Evolutionary conservation across 2,888 invertebrate genomes (phyloP), one percentile per base, ranked within the genome.

Genomic region (Netelia melanura): DNA sequence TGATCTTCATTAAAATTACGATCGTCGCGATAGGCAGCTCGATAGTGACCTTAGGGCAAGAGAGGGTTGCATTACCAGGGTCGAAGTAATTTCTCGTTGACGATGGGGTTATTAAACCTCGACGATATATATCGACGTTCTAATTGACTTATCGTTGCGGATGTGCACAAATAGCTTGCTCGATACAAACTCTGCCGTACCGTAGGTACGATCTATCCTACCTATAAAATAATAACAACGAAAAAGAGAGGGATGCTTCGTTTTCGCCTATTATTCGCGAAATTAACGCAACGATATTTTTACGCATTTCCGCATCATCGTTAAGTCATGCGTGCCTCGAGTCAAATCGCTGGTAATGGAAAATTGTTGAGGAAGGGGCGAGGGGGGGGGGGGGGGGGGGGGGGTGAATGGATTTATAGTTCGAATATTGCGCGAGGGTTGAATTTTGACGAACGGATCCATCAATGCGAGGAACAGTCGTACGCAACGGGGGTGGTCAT

Each of bases 61-160:
- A 23, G 0, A 23, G 56, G 23, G n/a, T 44, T 23, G 21, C 8
- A 11, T 14, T 8, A 43, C 8, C 54, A 23, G 67, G 52, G 72
- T 21, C 38, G 30, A 48, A 48, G 58, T n/a, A 2, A 71, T n/a
- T 23, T 48, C 44, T 23, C 67, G 17, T 61, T 62, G 67, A 83
- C 71, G 65, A 52, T 30, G 56, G 68, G 52, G 74, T 62, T 77
- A 56, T 78, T 78, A 52, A 77, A 81, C 78, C 56, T 67, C 56
- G 68, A n/a, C 56, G 44, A 38, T 52, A 17, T 8, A 54, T 62
- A 8, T 23, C 30, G n/a, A 68, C 17, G n/a, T 48, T 48, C 68
- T 78, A 78, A 84, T 84, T 84, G 74, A 84, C 77, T 84, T 61
- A 68, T 84, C 56, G 11, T 30, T 56, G 43, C 3, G 43, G 56